Percentiles rank a stretch among this genome's conserved stretches.
Conservation (phyloP, 2,113 vertebrate genomes). For the Protobothrops mucrosquamatus region DNA sequence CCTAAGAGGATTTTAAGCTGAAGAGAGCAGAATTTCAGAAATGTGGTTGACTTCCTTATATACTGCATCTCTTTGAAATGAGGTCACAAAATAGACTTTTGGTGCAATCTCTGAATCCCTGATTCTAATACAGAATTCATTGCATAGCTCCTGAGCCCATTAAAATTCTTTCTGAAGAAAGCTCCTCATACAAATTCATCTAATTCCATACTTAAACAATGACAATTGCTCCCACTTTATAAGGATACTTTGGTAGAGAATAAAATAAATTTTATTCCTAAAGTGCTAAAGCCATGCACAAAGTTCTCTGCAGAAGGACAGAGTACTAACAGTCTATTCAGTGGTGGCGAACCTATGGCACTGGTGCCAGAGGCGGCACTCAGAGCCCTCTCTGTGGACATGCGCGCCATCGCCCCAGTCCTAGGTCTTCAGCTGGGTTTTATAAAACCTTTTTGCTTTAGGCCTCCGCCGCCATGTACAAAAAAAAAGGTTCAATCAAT, state of each 20-base stretch:
- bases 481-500: too few species aligned
- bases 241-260: not conserved
- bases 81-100: too few species aligned
- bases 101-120: not conserved
- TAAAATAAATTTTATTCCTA: not conserved
- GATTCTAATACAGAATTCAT: not conserved
- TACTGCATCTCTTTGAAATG: not conserved
- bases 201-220: not conserved
- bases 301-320: too few species aligned
- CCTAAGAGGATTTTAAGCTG: not conserved
- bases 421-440: too few species aligned
- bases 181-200: not conserved
- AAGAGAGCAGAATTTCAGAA: not conserved
- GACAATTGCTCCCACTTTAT: not conserved
- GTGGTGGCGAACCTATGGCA: too few species aligned
- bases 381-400: too few species aligned
- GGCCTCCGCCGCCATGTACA: too few species aligned
- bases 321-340: too few species aligned
- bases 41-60: not conserved
- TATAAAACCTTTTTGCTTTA: too few species aligned
- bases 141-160: not conserved
- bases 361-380: too few species aligned
- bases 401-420: too few species aligned
- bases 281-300: not conserved
- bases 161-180: not conserved